phyloP scores from a whole-genome alignment of 2,797 vertebrate species.

The Scarus forsteni region DNA sequence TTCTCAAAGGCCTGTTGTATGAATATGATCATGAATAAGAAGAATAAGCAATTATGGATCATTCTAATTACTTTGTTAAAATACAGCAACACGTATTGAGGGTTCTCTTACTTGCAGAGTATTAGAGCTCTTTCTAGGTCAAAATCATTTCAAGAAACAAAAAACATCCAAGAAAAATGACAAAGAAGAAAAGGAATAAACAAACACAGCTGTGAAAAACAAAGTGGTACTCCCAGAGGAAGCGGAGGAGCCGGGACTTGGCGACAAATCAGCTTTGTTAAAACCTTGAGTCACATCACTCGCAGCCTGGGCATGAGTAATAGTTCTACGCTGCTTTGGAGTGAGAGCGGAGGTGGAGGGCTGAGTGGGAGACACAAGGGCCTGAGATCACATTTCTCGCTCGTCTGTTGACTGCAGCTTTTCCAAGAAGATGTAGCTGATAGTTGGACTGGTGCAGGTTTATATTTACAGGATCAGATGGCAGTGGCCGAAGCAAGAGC shows the following conservation, averaged over 20 bases:
- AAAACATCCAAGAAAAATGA: not conserved
- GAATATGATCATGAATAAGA: too few species aligned
- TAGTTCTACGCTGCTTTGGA: slow-evolving; percentile 19
- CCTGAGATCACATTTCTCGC: slow-evolving; percentile 53
- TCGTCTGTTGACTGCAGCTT: slow-evolving; percentile 50
- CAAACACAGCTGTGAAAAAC: slow-evolving; percentile 15
- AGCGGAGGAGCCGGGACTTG: slow-evolving; percentile 16
- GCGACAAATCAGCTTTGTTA: slow-evolving; percentile 41
- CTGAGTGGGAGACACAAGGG: slow-evolving; percentile 31
- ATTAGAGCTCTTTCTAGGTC: not conserved
- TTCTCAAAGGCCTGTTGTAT: too few species aligned
- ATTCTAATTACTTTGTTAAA: not conserved
- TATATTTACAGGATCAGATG: slow-evolving; percentile 48
- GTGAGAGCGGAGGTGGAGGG: slow-evolving; percentile 23
- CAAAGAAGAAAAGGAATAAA: not conserved
- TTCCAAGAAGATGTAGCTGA: slow-evolving; percentile 42
- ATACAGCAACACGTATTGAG: not conserved
- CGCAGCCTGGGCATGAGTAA: slow-evolving; percentile 34
- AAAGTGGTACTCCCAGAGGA: slow-evolving; percentile 13
- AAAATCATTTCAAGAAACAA: not conserved
- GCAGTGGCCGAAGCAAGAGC: slow-evolving; percentile 28
- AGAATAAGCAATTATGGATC: too few species aligned
- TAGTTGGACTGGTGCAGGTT: slow-evolving; percentile 11
- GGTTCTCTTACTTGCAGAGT: not conserved
- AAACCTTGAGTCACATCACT: slow-evolving; percentile 43